These are phyloP conservation scores for Onchidella celtica DNA, from an alignment of 2,888 invertebrate genomes.

Conservation along the genomic window DNA sequence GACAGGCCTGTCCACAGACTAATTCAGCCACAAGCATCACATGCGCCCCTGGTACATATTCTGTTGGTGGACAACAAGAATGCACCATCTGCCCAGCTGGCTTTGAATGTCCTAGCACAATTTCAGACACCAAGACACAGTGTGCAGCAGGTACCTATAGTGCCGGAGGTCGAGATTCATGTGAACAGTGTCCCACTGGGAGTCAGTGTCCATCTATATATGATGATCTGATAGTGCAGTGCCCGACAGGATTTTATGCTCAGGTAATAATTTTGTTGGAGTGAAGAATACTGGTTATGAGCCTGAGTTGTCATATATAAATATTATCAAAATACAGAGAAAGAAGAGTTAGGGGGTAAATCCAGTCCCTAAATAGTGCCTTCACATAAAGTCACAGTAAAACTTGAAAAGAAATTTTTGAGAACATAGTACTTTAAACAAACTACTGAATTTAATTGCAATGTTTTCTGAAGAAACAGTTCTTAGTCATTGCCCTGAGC, in stretches of 20 bases:
- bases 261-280: constrained; percentile 13
- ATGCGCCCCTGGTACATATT: constrained; percentile 69
- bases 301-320: no score
- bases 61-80: constrained; percentile 61
- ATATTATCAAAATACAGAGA: no score
- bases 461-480: no score
- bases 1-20: constrained; percentile 51
- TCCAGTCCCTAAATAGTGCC: no score
- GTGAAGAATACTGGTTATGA: no score
- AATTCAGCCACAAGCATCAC: constrained; percentile 55
- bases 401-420: no score
- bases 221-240: constrained; percentile 59
- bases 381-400: no score
- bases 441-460: no score
- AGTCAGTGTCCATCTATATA: constrained; percentile 75
- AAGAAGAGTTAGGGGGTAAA: no score
- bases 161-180: constrained; percentile 67
- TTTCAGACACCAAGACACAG: constrained; percentile 58
- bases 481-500: no score
- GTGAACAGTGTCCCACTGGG: constrained; percentile 73
- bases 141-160: constrained; percentile 73
- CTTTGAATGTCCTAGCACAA: constrained; percentile 64
- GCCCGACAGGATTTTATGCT: constrained; percentile 69
- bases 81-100: constrained; percentile 75
- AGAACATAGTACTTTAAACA: no score